Percentiles rank a stretch among this genome's conserved stretches.
phyloP scores from a whole-genome alignment of 53 echinoderm and acorn worm species.

The Crossaster papposus region DNA sequence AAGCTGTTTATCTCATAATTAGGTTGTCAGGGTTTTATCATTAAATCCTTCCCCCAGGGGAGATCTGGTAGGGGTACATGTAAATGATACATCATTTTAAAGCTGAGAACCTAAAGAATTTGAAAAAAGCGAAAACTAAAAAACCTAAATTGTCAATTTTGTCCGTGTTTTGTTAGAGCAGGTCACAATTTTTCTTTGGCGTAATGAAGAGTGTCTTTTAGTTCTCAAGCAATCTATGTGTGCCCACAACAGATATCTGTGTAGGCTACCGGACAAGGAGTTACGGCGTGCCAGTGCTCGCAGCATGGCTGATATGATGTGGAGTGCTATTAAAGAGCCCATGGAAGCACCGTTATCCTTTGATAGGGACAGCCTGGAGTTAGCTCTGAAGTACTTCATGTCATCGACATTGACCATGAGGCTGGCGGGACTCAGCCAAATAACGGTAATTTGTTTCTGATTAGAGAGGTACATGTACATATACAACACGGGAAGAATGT shows the following conservation, averaged over 20 bases:
- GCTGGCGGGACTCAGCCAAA: conserved; percentile 84
- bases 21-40: too few species aligned
- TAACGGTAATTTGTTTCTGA: conserved; percentile 70
- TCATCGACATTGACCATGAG: conserved; percentile 90
- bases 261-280: conserved; percentile 84
- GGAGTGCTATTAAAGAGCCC: conserved; percentile 92
- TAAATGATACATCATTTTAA: too few species aligned
- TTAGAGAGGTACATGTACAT: neutral
- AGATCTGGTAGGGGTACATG: too few species aligned
- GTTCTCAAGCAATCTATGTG: neutral
- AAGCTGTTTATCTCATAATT: too few species aligned
- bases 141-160: too few species aligned
- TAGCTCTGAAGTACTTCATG: conserved; percentile 87
- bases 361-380: conserved; percentile 84
- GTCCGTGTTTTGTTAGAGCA: too few species aligned
- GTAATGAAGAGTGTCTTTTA: neutral
- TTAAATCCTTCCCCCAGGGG: too few species aligned
- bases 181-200: too few species aligned
- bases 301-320: conserved; percentile 96
- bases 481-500: neutral
- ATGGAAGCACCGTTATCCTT: conserved; percentile 81
- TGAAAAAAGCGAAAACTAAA: too few species aligned
- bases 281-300: conserved; percentile 79
- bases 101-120: too few species aligned
- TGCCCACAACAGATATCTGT: conserved; percentile 69